phyloP scores from a whole-genome alignment of 2,113 vertebrate species.

The Orthonyx spaldingii region DNA sequence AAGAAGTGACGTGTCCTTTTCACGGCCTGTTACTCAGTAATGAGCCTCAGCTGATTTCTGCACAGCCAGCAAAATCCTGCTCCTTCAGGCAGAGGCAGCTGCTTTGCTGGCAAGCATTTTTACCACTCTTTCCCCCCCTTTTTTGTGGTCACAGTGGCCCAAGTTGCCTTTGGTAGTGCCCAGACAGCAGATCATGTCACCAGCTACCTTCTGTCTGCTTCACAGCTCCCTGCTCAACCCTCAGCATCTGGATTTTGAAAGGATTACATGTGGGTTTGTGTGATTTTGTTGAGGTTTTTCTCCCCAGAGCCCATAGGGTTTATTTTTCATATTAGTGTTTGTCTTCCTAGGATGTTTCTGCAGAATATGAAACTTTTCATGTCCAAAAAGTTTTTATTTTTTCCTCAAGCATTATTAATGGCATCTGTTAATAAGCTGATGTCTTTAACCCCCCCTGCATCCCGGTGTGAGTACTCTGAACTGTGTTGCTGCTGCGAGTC shows the following conservation, averaged over 20 bases:
- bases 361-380: neutral
- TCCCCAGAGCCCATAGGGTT: neutral
- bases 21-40: neutral
- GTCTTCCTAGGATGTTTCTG: neutral
- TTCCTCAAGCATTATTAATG: neutral
- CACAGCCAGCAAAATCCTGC: neutral
- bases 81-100: neutral
- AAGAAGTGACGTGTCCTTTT: neutral
- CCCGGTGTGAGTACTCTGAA: neutral
- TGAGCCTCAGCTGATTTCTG: constrained; percentile 10
- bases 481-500: neutral
- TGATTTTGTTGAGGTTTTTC: neutral
- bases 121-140: neutral
- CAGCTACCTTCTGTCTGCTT: neutral
- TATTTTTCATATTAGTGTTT: neutral
- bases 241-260: neutral
- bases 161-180: neutral
- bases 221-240: neutral
- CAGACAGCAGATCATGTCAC: neutral
- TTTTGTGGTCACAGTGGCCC: neutral
- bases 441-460: neutral
- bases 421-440: neutral
- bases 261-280: neutral
- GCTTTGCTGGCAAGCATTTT: neutral
- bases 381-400: neutral